phyloP scores from a whole-genome alignment of 2,113 vertebrate species.

The Petrocephalus microphthalmus region DNA sequence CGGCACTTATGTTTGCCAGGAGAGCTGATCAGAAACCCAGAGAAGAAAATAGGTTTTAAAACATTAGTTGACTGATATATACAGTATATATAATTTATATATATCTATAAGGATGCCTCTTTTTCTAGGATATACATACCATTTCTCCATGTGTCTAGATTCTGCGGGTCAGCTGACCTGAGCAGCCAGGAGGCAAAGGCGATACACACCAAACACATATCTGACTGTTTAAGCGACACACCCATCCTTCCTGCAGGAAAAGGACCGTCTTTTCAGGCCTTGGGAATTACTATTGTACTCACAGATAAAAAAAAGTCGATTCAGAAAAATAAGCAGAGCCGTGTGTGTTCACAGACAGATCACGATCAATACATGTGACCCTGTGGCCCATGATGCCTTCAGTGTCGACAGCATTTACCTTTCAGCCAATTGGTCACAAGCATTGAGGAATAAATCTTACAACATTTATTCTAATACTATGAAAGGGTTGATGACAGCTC shows the following conservation, averaged over 20 bases:
- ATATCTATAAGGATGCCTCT: background rate
- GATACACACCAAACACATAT: slow-evolving; percentile 89
- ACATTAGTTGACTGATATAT: no score
- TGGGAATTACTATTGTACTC: background rate
- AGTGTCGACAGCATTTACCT: background rate
- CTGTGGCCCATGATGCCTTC: background rate
- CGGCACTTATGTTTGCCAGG: slow-evolving; percentile 80
- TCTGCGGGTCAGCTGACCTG: slow-evolving; percentile 76
- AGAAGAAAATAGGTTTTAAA: background rate
- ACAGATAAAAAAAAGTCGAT: background rate
- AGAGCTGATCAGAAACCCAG: slow-evolving; percentile 62
- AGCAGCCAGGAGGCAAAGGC: slow-evolving; percentile 92
- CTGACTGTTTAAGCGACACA: slow-evolving; percentile 59
- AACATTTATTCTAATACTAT: background rate
- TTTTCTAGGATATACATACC: slow-evolving; percentile 55
- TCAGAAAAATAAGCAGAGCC: background rate
- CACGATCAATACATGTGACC: background rate
- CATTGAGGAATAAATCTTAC: background rate
- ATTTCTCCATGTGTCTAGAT: slow-evolving; percentile 87
- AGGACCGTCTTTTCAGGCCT: background rate
- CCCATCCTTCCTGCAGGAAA: slow-evolving; percentile 42
- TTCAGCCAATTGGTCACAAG: background rate
- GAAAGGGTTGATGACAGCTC: background rate
- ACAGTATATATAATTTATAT: background rate
- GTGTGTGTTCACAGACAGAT: background rate